These are phyloP conservation scores for Cynocephalus volans DNA, from an alignment of 2,113 vertebrate genomes.

Conservation along the genomic window DNA sequence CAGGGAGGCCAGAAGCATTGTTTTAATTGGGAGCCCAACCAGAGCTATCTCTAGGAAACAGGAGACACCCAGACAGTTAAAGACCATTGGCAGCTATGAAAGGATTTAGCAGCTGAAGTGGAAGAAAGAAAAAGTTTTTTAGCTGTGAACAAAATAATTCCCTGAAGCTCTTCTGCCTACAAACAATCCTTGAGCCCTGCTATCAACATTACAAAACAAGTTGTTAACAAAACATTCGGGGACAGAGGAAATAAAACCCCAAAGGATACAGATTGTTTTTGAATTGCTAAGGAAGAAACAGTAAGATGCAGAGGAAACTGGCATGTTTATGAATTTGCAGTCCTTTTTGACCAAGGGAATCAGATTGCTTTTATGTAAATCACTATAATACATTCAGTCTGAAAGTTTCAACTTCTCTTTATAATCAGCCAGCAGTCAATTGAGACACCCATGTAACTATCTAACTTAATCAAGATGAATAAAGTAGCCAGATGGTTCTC, in stretches of 20 bases:
- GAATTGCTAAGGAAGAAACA: not conserved
- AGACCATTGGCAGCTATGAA: not conserved
- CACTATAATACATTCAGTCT: not conserved
- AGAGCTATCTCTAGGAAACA: not conserved
- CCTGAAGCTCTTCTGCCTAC: not conserved
- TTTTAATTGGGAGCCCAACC: not conserved
- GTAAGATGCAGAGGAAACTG: not conserved
- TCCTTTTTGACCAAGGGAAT: not conserved
- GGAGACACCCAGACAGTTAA: not conserved
- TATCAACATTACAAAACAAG: constrained; percentile 34
- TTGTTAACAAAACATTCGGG: constrained; percentile 1
- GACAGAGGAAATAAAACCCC: constrained; percentile 21
- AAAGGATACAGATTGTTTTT: constrained; percentile 36
- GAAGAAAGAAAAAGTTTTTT: not conserved
- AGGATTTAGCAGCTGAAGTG: not conserved
- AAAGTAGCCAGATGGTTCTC: not conserved
- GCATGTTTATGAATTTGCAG: not conserved
- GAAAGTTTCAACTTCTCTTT: constrained; percentile 19
- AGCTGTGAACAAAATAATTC: constrained; percentile 1
- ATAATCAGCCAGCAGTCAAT: not conserved
- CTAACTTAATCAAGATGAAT: not conserved
- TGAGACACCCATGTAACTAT: not conserved
- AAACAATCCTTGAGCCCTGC: not conserved
- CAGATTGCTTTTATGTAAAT: not conserved
- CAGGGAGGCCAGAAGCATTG: not conserved